Conservation (phyloP, 2,888 invertebrate genomes). For the Hydrotaea diabolus region DNA sequence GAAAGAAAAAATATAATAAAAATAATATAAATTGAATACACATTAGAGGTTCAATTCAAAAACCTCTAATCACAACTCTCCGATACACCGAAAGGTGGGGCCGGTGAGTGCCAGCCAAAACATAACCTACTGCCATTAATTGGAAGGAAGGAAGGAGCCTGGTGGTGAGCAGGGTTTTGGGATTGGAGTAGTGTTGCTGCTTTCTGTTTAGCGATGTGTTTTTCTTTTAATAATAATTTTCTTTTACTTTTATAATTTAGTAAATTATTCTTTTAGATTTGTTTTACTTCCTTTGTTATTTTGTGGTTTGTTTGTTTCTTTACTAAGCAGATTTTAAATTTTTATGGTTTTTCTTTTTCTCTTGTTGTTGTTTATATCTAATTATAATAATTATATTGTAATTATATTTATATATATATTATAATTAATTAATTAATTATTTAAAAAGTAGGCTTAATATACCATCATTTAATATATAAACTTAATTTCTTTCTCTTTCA, state of each 20-base stretch:
- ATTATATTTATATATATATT: slow-evolving; percentile 69
- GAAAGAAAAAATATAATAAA: neutral
- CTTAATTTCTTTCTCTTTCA: slow-evolving; percentile 62
- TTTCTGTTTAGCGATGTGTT: neutral
- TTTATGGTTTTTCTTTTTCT: slow-evolving; percentile 48
- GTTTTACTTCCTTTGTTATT: slow-evolving; percentile 60
- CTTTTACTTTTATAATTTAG: slow-evolving; percentile 40
- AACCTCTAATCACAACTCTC: slow-evolving; percentile 8
- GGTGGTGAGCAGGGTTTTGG: neutral
- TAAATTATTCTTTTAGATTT: slow-evolving; percentile 38
- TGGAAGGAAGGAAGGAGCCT: no score
- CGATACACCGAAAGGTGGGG: neutral
- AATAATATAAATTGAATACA: slow-evolving; percentile 10
- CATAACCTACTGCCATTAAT: slow-evolving; percentile 5
- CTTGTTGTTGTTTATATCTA: slow-evolving; percentile 62
- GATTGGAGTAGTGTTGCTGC: slow-evolving; percentile 5
- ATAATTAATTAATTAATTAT: slow-evolving; percentile 71
- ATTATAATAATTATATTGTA: slow-evolving; percentile 58
- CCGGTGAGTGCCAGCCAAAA: neutral
- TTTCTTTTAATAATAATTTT: slow-evolving; percentile 37
- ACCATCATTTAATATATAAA: slow-evolving; percentile 61
- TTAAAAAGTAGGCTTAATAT: slow-evolving; percentile 66
- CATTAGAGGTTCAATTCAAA: neutral
- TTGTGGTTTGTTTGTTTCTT: slow-evolving; percentile 58
- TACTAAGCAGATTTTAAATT: slow-evolving; percentile 49